Conservation (phyloP, 35 echinoderm and acorn worm genomes). For the Diadema setosum region DNA sequence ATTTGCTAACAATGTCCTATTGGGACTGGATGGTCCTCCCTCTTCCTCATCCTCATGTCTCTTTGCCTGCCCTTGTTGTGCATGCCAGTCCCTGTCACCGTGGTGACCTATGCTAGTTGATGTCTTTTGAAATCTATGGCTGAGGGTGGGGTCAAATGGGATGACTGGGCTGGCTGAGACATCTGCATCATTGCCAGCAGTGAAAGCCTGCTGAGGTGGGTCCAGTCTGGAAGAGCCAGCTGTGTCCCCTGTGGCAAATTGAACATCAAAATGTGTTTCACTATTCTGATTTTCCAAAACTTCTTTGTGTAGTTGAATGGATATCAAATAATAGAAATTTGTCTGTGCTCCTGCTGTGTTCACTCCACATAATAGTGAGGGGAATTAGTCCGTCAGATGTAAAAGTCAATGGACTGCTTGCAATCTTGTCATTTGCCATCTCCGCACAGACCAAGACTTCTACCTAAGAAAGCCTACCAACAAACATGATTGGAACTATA, state of each 20-base stretch:
- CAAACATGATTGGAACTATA: too few species aligned
- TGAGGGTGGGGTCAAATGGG: constrained; percentile 4
- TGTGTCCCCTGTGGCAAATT: background rate
- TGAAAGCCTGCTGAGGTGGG: background rate
- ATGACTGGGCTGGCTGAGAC: constrained; percentile 38
- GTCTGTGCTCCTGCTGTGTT: too few species aligned
- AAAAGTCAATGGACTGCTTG: too few species aligned
- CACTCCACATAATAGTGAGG: too few species aligned
- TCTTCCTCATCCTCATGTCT: background rate
- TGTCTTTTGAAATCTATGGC: background rate
- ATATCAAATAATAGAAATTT: too few species aligned
- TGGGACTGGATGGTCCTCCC: background rate
- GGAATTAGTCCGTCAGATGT: too few species aligned
- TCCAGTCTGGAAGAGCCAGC: background rate
- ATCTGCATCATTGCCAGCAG: background rate
- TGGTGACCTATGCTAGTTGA: background rate
- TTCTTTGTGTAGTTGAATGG: too few species aligned
- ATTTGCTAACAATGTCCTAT: constrained; percentile 35
- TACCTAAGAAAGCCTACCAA: too few species aligned
- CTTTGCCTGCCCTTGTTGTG: background rate
- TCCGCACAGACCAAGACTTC: too few species aligned
- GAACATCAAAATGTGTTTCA: background rate
- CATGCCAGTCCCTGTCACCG: background rate
- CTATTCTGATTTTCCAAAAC: too few species aligned
- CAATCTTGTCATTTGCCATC: too few species aligned